Percentiles rank a stretch among this genome's conserved stretches.
Evolutionary conservation across 2,888 invertebrate species (phyloP).

Genomic region (Hylaea fasciaria): DNA sequence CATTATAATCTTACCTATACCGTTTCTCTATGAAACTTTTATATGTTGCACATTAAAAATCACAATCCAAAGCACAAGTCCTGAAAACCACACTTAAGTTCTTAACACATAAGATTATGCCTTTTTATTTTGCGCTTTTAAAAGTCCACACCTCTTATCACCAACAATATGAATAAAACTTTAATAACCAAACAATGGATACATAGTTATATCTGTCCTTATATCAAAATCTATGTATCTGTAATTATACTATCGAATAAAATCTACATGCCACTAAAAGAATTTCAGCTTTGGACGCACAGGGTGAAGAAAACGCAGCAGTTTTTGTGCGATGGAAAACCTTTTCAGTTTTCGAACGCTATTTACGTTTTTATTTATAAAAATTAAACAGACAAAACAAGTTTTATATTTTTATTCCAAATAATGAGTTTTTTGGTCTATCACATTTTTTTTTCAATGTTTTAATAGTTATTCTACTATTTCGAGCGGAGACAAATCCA

Average conservation of each 20-base stretch:
- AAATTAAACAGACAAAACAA: too few species aligned
- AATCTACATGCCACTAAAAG: conserved; percentile 26
- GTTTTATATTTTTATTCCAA: too few species aligned
- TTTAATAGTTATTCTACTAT: too few species aligned
- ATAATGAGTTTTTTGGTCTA: too few species aligned
- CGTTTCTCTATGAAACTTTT: not conserved
- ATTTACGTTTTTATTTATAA: not conserved
- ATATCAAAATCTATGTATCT: conserved; percentile 28
- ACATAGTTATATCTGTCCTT: conserved; percentile 24
- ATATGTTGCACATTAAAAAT: not conserved
- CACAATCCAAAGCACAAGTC: not conserved
- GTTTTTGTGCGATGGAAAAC: conserved; percentile 1
- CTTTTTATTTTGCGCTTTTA: too few species aligned
- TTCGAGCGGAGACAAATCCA: too few species aligned
- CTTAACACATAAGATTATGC: not conserved
- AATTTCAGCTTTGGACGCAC: conserved; percentile 23
- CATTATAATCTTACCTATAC: not conserved
- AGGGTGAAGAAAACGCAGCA: conserved; percentile 13
- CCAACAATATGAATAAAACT: conserved; percentile 6
- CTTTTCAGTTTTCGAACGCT: not conserved
- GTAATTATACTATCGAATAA: conserved; percentile 20
- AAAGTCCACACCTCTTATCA: conserved; percentile 9
- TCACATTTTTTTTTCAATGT: too few species aligned
- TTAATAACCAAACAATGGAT: conserved; percentile 19
- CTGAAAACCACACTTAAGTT: not conserved